Conservation (phyloP, 2,113 vertebrate species). For the Acrocephalus arundinaceus region DNA sequence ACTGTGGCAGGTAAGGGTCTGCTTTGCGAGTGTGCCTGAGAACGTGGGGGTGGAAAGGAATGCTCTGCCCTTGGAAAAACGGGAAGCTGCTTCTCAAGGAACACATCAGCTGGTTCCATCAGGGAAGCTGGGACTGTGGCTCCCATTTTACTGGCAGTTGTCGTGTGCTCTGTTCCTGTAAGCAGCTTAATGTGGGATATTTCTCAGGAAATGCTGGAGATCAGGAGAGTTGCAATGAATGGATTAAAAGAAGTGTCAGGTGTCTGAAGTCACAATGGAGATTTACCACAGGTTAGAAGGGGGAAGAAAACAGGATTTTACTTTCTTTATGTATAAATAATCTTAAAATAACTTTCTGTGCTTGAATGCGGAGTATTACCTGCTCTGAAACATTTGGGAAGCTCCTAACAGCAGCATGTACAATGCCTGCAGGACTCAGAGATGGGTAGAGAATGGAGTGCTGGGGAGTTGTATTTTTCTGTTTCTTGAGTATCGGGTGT, state of each 20-base stretch:
- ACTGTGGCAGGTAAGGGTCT: slow-evolving; percentile 84
- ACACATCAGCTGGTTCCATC: accelerated
- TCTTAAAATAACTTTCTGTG: background rate
- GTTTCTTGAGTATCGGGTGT: background rate
- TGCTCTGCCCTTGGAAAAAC: background rate
- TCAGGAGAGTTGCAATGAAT: background rate
- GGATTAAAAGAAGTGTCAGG: background rate
- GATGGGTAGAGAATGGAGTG: too few relatives aligned
- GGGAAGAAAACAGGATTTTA: background rate
- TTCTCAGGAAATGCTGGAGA: background rate
- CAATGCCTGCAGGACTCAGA: background rate
- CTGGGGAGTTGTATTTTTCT: background rate
- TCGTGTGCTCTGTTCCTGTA: background rate
- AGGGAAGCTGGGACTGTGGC: background rate
- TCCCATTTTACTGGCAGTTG: background rate
- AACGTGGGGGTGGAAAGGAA: accelerated
- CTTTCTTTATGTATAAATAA: background rate
- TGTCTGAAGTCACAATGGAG: background rate
- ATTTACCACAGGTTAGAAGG: background rate
- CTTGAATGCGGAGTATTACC: background rate
- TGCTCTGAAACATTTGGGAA: background rate
- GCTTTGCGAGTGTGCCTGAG: accelerated
- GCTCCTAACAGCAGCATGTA: background rate
- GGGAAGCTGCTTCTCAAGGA: background rate
- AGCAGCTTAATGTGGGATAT: background rate